Percentiles rank a stretch among this genome's conserved stretches.
Conservation (phyloP, 2,888 invertebrate species). For the Eueremaeus valkanovi region DNA sequence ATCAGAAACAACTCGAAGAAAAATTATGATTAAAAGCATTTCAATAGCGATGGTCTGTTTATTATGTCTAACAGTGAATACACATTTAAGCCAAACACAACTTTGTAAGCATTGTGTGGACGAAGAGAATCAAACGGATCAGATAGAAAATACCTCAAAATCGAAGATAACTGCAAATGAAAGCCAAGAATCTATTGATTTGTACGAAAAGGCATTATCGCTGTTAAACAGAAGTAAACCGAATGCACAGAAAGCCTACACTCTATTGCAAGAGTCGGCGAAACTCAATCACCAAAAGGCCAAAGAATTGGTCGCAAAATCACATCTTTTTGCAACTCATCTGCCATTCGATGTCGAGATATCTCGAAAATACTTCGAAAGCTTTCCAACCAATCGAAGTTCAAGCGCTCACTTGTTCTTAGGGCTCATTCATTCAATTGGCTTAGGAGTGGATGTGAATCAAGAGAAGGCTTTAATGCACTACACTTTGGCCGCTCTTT, state of each 20-base stretch:
- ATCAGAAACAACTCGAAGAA: too few species aligned
- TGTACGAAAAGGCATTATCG: conserved; percentile 68
- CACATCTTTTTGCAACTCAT: conserved; percentile 76
- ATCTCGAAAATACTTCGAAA: conserved; percentile 70
- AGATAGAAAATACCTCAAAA: too few species aligned
- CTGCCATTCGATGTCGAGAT: conserved; percentile 68
- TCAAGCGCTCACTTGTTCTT: conserved; percentile 82
- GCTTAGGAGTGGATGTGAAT: conserved; percentile 80
- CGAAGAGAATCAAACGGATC: too few species aligned
- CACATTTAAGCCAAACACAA: too few species aligned
- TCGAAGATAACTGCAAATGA: conserved; percentile 63
- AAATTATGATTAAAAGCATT: too few species aligned
- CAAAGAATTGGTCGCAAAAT: conserved; percentile 80
- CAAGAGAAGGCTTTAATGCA: conserved; percentile 81
- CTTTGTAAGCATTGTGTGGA: too few species aligned
- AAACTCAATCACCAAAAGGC: conserved; percentile 74
- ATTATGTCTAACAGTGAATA: too few species aligned
- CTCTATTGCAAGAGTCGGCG: conserved; percentile 72
- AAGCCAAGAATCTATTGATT: conserved; percentile 61
- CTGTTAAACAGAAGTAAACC: conserved; percentile 58
- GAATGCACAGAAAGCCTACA: conserved; percentile 60
- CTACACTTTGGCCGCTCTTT: conserved; percentile 84
- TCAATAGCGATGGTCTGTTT: too few species aligned
- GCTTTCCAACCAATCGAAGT: conserved; percentile 69
- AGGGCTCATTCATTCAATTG: conserved; percentile 66